Evolutionary conservation across 1,140 invertebrate genomes (phyloP), one percentile per base, ranked within the genome.

Genomic region (Pararge aegeria): DNA sequence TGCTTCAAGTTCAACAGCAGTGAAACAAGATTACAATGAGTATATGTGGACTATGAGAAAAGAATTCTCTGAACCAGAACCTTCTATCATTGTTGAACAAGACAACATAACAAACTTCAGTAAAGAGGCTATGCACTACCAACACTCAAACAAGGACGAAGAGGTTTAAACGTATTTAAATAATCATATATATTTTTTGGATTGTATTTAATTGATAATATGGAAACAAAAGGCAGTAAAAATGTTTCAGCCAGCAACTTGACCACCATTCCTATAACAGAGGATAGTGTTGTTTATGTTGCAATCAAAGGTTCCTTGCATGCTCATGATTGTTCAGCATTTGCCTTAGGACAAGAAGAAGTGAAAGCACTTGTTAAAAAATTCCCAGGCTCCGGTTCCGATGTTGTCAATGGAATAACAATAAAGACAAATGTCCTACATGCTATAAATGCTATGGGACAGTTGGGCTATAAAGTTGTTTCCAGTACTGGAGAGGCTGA

Each of bases 41-140:
- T 96, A 96, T 72, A 96, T 96, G 95, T 97, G 96, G 96, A 97
- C 96, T 85, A 95, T 96, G 94, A 94, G 95, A 92, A 95, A 95
- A 87, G 95, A 96, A 68, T 96, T 96, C 86, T 90, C 93, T 51
- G 95, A 96, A 76, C 95, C 95, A 40, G 95, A 97, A 81, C 93
- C 92, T 13, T 87, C 91, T 30, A 90, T 92, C 62, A 89, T 92
- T 66, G 91, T 92, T 49, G 91, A 92, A 51, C 89, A 91, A 68
- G 92, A 93, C 57, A 92, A 93, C 69, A 88, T 92, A 30, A 91
- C 92, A 42, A 93, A 92, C 68, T 91, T 92, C 60, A 92, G 90
- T 50, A 91, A 92, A 58, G 92, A 93, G 75, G 87, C 88, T 76
- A 83, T 90, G 81, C 83, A 88, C 60, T 85, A 81, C 48, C 84